Base-by-base conservation (phyloP, 2,113 vertebrate species). In the Panthera uncia region DNA sequence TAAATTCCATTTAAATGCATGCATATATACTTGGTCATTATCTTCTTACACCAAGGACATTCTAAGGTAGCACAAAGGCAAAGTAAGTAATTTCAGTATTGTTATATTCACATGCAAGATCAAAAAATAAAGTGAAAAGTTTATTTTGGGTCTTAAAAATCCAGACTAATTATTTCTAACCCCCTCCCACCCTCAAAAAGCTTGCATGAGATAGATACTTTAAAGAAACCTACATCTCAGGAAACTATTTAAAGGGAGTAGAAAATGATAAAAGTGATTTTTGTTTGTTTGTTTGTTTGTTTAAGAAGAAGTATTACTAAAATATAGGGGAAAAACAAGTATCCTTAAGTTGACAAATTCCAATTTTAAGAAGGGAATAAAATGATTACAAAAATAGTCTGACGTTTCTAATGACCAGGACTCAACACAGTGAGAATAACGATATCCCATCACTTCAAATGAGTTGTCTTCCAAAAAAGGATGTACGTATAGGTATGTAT, bases 121-220 rank as follows among this genome's bases (percentile, higher is more conserved):
- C 57, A 4, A 95, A 92, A 95, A 63, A 13, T 79, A 65, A 82
- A 94, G 21, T 71, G 76, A 84, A 82, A 79, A 55, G 41, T 7
- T 90, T 87, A 92, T 12, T 74, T 89, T n/a, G 89, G 36, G 12
- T 81, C 19, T 93, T 84, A 91, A 79, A 88, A 90, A 65, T 33
- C 21, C 18, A 97, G 19, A 86, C 4, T 71, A 88, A 41, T 55
- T 78, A 36, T 85, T 91, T 88, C n/a, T 63, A 94, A 71, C 3
- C 48, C 29, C 27, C 25, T 16, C 23, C n/a, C 9, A 89, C 63
- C 29, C 25, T 10, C 29, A 27, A 88, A 23, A 1, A 73, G 36
- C 21, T 5, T 41, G 1, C 48, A 66, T 2, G 4, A 86, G 80
- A 63, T 50, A 87, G 4, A 89, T 0, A 82, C 13, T 86, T 89